phyloP scores from a whole-genome alignment of 2,888 invertebrate species.

The Oligia strigilis region DNA sequence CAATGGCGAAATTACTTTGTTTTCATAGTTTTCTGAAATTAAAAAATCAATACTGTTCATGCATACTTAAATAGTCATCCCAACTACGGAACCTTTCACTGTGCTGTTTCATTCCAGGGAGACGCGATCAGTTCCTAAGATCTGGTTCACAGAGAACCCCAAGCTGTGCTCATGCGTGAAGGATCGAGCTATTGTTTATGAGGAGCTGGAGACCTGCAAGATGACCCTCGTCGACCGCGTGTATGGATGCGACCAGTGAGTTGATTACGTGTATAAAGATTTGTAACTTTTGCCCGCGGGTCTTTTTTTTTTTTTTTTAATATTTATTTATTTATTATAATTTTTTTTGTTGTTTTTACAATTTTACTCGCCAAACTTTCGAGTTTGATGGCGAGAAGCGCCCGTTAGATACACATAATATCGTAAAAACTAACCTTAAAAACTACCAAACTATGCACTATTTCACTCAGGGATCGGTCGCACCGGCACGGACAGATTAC shows the following conservation, averaged over 20 bases:
- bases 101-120: conserved; percentile 74
- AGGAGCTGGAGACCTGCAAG: conserved; percentile 84
- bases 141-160: conserved; percentile 85
- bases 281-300: background rate
- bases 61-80: background rate
- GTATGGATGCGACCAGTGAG: conserved; percentile 86
- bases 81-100: background rate
- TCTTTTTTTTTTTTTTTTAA: too few species aligned
- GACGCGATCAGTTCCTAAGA: conserved; percentile 77
- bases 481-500: too few species aligned
- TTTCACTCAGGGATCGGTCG: too few species aligned
- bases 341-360: too few species aligned
- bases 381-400: too few species aligned
- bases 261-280: conserved; percentile 37
- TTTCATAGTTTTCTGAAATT: too few species aligned
- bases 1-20: too few species aligned
- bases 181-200: conserved; percentile 82
- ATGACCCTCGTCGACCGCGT: conserved; percentile 83
- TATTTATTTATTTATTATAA: too few species aligned
- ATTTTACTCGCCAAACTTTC: too few species aligned
- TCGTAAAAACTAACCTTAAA: too few species aligned
- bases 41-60: background rate
- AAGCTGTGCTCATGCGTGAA: conserved; percentile 85
- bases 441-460: too few species aligned
- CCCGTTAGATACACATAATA: too few species aligned